Percentiles rank a stretch among this genome's conserved stretches.
Evolutionary conservation across 1,140 invertebrate genomes (phyloP).

Genomic region (Diabrotica virgifera): DNA sequence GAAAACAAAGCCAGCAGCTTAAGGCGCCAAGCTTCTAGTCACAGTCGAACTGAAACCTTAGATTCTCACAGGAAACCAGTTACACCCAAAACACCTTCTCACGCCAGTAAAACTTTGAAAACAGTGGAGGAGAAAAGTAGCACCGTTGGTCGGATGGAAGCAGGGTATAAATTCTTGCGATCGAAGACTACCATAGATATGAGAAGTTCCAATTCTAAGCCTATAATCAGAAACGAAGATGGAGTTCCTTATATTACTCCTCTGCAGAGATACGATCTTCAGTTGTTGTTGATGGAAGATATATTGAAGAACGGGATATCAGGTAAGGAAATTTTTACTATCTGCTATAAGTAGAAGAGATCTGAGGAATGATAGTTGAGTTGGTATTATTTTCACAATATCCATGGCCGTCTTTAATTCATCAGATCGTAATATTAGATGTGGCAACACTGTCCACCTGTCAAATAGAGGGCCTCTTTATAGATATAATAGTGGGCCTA

Average conservation of each 20-base stretch:
- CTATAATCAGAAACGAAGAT: constrained; percentile 49
- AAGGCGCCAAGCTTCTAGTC: constrained; percentile 30
- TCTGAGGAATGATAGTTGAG: too few relatives aligned
- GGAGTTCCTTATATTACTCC: constrained; percentile 73
- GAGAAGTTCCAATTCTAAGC: constrained; percentile 40
- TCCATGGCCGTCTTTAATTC: too few relatives aligned
- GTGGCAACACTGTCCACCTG: too few relatives aligned
- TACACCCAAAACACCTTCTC: background rate
- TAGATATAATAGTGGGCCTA: too few relatives aligned
- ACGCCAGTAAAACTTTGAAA: constrained; percentile 14
- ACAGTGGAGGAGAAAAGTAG: constrained; percentile 21
- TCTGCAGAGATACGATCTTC: constrained; percentile 77
- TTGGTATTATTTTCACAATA: too few relatives aligned
- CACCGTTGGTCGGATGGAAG: constrained; percentile 21
- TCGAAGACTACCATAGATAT: constrained; percentile 56
- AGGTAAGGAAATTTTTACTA: constrained; percentile 46
- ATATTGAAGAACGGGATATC: constrained; percentile 72
- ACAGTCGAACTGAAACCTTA: constrained; percentile 9
- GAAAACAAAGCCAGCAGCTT: constrained; percentile 32
- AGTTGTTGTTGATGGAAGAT: constrained; percentile 77
- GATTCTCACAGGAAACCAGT: constrained; percentile 4
- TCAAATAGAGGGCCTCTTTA: too few relatives aligned
- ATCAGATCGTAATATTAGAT: too few relatives aligned
- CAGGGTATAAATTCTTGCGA: constrained; percentile 43
- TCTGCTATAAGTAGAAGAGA: too few relatives aligned